These are phyloP conservation scores for Malthinus seriepunctatus DNA, from an alignment of 2,888 invertebrate genomes.

Conservation along the genomic window DNA sequence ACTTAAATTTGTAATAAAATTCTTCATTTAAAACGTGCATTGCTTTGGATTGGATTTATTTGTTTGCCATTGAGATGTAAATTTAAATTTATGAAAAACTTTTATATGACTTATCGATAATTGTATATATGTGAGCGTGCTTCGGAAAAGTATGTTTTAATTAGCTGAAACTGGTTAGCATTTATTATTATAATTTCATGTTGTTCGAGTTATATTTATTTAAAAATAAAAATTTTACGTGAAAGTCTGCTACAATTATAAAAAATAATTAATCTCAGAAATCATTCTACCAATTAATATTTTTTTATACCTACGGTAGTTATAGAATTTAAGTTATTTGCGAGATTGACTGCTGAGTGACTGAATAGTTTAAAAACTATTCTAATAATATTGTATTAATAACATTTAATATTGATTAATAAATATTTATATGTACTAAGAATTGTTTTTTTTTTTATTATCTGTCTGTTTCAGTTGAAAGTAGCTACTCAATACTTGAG, in stretches of 20 bases:
- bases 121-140: slow-evolving; percentile 21
- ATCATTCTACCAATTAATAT: slow-evolving; percentile 1
- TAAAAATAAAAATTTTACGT: too few relatives aligned
- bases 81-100: slow-evolving; percentile 14
- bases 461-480: not conserved
- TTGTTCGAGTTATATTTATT: not conserved
- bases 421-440: slow-evolving; percentile 63
- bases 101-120: slow-evolving; percentile 24
- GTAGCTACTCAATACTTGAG: not conserved
- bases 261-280: too few relatives aligned
- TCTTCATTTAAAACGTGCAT: slow-evolving; percentile 6
- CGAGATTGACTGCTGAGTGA: slow-evolving; percentile 35
- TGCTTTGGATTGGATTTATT: slow-evolving; percentile 5
- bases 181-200: slow-evolving; percentile 10
- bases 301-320: slow-evolving; percentile 1
- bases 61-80: slow-evolving; percentile 11
- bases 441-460: not conserved
- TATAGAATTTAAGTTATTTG: slow-evolving; percentile 33
- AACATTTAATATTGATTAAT: slow-evolving; percentile 39
- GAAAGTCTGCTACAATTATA: too few relatives aligned
- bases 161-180: slow-evolving; percentile 11
- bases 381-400: slow-evolving; percentile 25
- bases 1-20: slow-evolving; percentile 3
- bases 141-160: slow-evolving; percentile 11
- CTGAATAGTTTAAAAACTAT: slow-evolving; percentile 35